Evolutionary conservation across 2,113 vertebrate genomes (phyloP), one percentile per base, ranked within the genome.

Genomic region (Chloebia gouldiae): DNA sequence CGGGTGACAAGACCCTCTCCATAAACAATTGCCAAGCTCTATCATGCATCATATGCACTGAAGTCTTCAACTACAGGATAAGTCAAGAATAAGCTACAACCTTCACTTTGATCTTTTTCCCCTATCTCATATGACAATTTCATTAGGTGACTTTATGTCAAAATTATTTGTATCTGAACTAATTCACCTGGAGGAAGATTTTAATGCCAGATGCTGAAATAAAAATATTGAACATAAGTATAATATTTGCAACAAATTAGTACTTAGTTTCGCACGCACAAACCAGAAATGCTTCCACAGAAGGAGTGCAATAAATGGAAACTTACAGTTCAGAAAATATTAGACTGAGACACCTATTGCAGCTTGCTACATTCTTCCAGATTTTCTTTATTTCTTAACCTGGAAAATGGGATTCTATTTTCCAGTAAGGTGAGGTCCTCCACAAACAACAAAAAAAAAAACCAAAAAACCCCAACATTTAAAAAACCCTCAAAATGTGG

Each of bases 401-500:
- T 86, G 33, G 63, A 96, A 94, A 95, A 81, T 59, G 69, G 53
- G 49, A 49, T 96, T 95, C 40, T 78, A 9, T 65, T 86, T 96
- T 86, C 70, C 63, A 80, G 30, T 59, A 81, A 95, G n/a, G 51
- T 88, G 56, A 65, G 25, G 5, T 21, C 10, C 13, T 42, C 65
- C 40, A 16, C 16, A 85, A 73, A 63, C 21, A 37, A 37, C 16
- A 10, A 21, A 86, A 73, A 25, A 33, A 9, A 53, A 28, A 33
- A 82, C 13, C 18, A 9, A 35, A n/a, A 28, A 23, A 2, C 40
- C 4, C 9, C 18, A 53, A 35, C 40, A 59, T 23, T 80, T 47
- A 61, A 71, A 78, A 69, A 63, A 3, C 10, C 22, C 5, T 19
- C 10, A 69, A 51, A 76, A 85, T 71, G 84, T 60, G n/a, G n/a